Conservation (phyloP, 2,113 vertebrate species). For the Rostratula benghalensis region DNA sequence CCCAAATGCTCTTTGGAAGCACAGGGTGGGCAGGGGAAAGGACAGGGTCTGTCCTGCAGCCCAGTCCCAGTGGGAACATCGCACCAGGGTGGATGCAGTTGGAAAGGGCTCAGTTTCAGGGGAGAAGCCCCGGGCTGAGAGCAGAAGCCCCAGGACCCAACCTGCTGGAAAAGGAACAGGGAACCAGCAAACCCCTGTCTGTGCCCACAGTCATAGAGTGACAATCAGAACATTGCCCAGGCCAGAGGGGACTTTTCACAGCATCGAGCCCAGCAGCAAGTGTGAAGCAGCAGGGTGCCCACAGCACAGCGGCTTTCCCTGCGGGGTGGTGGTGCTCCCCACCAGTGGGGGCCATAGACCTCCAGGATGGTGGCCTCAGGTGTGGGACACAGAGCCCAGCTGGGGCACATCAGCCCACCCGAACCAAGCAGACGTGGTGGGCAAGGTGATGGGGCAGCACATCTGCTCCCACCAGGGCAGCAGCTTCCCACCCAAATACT, state of each 20-base stretch:
- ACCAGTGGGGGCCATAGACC: not conserved
- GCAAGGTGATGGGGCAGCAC: not conserved
- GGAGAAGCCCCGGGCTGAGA: not conserved
- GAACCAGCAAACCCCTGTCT: not conserved
- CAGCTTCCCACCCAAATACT: not conserved
- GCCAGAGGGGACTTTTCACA: too few relatives aligned
- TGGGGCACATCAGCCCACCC: not conserved
- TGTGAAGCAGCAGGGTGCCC: not conserved
- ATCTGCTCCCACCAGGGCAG: not conserved
- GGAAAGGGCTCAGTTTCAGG: not conserved
- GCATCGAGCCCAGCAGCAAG: too few relatives aligned
- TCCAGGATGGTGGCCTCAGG: not conserved
- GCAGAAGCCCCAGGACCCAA: not conserved
- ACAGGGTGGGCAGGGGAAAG: not conserved
- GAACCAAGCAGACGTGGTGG: accelerated
- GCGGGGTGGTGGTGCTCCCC: too few relatives aligned
- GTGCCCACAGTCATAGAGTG: not conserved
- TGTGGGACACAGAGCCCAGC: not conserved
- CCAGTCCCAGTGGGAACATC: not conserved
- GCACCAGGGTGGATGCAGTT: not conserved
- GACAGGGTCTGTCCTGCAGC: not conserved
- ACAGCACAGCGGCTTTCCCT: not conserved
- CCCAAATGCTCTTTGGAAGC: not conserved
- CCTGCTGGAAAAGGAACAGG: not conserved
- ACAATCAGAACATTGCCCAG: too few relatives aligned